Percentiles rank a stretch among this genome's conserved stretches.
Evolutionary conservation across 2,797 vertebrate species (phyloP).

Genomic region (Hippoglossus hippoglossus): DNA sequence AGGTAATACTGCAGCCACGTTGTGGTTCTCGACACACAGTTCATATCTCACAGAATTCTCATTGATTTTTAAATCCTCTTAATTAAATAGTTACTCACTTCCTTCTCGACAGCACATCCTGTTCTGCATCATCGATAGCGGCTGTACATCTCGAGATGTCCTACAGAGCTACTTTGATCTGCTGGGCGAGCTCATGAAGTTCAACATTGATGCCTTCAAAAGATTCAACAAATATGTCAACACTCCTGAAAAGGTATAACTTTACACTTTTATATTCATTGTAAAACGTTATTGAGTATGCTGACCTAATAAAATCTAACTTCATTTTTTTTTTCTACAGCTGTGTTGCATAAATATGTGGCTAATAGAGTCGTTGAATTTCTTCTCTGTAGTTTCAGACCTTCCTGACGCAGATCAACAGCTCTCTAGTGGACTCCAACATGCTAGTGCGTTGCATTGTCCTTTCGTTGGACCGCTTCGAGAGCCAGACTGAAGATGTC

Average conservation of each 20-base stretch:
- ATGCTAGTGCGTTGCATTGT: constrained; percentile 98
- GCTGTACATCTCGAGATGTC: constrained; percentile 96
- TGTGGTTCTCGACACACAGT: background rate
- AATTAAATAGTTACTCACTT: background rate
- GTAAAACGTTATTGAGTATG: background rate
- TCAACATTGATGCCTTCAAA: constrained; percentile 98
- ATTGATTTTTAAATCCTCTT: background rate
- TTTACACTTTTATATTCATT: rapidly evolving
- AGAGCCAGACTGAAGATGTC: constrained; percentile 93
- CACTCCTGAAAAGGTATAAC: constrained; percentile 94
- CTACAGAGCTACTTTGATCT: constrained; percentile 99
- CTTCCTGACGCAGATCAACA: constrained; percentile 98
- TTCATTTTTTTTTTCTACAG: background rate
- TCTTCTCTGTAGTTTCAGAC: constrained; percentile 90
- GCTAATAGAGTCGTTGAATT: background rate
- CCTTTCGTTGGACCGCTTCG: constrained; percentile 95
- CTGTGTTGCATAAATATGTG: background rate
- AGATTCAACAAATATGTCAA: constrained; percentile 99
- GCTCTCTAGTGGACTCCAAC: constrained; percentile 97
- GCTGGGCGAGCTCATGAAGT: constrained; percentile 98
- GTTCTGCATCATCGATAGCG: constrained; percentile 98
- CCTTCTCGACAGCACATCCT: constrained; percentile 91
- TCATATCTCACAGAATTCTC: background rate
- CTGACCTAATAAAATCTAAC: too few species aligned
- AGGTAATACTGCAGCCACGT: constrained; percentile 82